phyloP scores from a whole-genome alignment of 2,797 vertebrate genomes.

The Erithacus rubecula region DNA sequence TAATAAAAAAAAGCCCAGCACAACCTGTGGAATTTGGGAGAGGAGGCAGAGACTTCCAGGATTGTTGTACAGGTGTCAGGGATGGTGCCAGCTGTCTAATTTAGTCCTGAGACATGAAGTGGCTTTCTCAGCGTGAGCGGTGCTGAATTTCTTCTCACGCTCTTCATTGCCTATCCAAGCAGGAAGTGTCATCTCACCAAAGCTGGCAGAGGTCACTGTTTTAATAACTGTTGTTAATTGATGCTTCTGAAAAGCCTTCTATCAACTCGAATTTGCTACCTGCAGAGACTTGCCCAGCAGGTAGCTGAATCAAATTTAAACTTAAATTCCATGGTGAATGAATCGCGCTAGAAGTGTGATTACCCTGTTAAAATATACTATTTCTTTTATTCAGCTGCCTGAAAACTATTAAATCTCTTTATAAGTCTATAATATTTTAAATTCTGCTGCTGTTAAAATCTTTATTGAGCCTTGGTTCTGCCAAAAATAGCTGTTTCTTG shows the following conservation, averaged over 20 bases:
- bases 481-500: not conserved
- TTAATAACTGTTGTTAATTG: constrained; percentile 66
- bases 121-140: not conserved
- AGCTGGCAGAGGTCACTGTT: constrained; percentile 27
- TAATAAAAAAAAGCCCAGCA: accelerated
- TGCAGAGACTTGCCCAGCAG: constrained; percentile 40
- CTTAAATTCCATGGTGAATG: constrained; percentile 42
- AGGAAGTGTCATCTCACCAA: constrained; percentile 14
- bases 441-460: not conserved
- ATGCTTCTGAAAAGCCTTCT: constrained; percentile 43
- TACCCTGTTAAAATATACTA: not conserved
- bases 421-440: not conserved
- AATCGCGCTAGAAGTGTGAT: not conserved
- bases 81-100: constrained; percentile 5
- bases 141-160: constrained; percentile 34
- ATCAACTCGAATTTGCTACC: not conserved
- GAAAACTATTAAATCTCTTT: not conserved
- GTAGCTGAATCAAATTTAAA: constrained; percentile 19
- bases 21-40: not conserved
- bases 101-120: not conserved
- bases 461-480: not conserved
- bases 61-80: not conserved
- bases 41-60: not conserved
- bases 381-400: not conserved
- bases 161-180: not conserved